These are phyloP conservation scores for Eurois occulta DNA, from an alignment of 2,888 invertebrate species.

Conservation along the genomic window DNA sequence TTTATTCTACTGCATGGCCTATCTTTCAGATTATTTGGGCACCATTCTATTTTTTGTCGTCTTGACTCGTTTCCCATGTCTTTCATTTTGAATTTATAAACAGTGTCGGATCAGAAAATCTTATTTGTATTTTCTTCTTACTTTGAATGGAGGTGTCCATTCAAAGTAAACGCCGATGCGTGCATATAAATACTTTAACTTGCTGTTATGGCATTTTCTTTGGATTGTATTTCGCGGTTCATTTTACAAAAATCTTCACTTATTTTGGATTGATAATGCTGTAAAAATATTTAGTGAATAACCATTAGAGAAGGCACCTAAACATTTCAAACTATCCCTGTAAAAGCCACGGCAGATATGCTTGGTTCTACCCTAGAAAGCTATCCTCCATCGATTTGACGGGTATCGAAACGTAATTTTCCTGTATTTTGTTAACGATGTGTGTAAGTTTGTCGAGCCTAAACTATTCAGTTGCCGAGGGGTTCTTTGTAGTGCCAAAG, in stretches of 20 bases:
- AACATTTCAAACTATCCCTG: not conserved
- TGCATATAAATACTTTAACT: constrained; percentile 30
- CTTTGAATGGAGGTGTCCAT: too few species aligned
- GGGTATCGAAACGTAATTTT: not conserved
- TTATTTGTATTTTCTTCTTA: constrained; percentile 12
- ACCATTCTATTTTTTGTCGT: constrained; percentile 7
- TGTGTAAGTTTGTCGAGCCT: not conserved
- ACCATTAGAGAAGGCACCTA: constrained; percentile 12
- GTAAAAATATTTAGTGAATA: constrained; percentile 39
- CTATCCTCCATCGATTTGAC: not conserved
- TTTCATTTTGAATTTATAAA: constrained; percentile 34
- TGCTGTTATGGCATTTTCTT: constrained; percentile 45
- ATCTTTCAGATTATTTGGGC: constrained; percentile 2
- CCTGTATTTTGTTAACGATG: not conserved
- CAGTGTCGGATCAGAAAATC: constrained; percentile 4
- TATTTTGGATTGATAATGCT: constrained; percentile 36
- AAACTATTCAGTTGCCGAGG: not conserved
- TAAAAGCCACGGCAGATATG: not conserved
- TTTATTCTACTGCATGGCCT: constrained; percentile 3
- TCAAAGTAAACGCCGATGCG: constrained; percentile 18
- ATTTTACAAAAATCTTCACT: constrained; percentile 38
- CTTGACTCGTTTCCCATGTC: constrained; percentile 21
- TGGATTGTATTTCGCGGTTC: constrained; percentile 26
- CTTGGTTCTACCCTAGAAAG: not conserved
- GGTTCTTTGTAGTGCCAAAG: not conserved